phyloP scores from a whole-genome alignment of 2,113 vertebrate genomes.

The Prionailurus bengalensis region DNA sequence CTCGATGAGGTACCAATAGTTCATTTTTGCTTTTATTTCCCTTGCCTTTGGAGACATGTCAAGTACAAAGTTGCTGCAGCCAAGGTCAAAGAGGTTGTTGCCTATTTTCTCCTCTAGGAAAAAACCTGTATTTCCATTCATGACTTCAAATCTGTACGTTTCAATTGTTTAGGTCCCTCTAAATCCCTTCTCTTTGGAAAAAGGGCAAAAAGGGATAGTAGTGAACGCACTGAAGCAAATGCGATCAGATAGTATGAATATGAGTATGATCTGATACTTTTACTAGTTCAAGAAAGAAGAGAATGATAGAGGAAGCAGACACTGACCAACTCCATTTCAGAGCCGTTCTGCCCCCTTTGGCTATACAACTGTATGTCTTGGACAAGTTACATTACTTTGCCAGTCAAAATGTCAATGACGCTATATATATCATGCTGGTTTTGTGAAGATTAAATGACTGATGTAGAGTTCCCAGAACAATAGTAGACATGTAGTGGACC shows the following conservation, averaged over 20 bases:
- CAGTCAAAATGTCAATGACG: neutral
- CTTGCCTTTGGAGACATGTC: no score
- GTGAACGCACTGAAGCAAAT: neutral
- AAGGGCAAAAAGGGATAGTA: neutral
- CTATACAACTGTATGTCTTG: neutral
- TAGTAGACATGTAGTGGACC: neutral
- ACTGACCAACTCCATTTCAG: neutral
- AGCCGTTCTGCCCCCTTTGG: neutral
- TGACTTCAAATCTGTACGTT: constrained; percentile 16
- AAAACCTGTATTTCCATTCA: neutral
- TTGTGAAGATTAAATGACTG: neutral
- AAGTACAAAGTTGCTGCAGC: no score
- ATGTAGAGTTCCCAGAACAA: neutral
- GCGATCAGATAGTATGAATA: neutral
- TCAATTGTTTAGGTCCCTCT: neutral
- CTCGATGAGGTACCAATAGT: no score
- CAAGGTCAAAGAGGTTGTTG: no score
- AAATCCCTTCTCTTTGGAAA: neutral
- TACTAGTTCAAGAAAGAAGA: neutral
- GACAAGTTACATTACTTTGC: neutral
- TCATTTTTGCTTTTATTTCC: no score
- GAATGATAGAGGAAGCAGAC: neutral
- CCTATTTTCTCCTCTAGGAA: no score
- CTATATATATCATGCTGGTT: neutral
- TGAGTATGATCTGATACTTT: neutral